Conservation (phyloP, 2,113 vertebrate genomes). For the Puntigrus tetrazona region DNA sequence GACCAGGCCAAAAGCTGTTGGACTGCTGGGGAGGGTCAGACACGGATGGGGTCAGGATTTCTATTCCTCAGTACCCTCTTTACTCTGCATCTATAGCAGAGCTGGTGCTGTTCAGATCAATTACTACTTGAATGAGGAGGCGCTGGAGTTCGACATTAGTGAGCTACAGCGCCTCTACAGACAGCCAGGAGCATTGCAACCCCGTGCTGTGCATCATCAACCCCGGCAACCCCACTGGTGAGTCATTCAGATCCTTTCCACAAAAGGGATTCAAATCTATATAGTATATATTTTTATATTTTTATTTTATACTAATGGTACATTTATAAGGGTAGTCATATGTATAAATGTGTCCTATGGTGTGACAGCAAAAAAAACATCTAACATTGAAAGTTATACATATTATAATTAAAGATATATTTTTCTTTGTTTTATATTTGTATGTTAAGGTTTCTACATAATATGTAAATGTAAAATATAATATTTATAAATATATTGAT, state of each 20-base stretch:
- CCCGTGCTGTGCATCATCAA: slow-evolving; percentile 91
- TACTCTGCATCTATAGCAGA: slow-evolving; percentile 87
- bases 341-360: too few relatives aligned
- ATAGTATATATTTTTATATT: too few relatives aligned
- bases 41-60: slow-evolving; percentile 85
- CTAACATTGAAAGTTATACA: too few relatives aligned
- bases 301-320: too few relatives aligned
- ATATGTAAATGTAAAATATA: too few relatives aligned
- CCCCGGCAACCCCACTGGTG: slow-evolving; percentile 92
- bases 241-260: not conserved
- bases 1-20: slow-evolving; percentile 87
- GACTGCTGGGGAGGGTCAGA: slow-evolving; percentile 75
- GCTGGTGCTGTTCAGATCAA: slow-evolving; percentile 81
- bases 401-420: too few relatives aligned
- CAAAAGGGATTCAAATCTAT: too few relatives aligned
- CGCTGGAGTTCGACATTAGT: slow-evolving; percentile 83
- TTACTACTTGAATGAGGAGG: slow-evolving; percentile 88
- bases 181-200: slow-evolving; percentile 79
- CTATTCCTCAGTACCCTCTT: slow-evolving; percentile 92
- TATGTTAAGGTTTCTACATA: too few relatives aligned
- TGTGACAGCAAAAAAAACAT: too few relatives aligned
- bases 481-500: too few relatives aligned
- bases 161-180: slow-evolving; percentile 80
- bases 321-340: too few relatives aligned
- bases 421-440: too few relatives aligned